phyloP scores from a whole-genome alignment of 1,140 invertebrate genomes.

The Bacillus rossius region DNA sequence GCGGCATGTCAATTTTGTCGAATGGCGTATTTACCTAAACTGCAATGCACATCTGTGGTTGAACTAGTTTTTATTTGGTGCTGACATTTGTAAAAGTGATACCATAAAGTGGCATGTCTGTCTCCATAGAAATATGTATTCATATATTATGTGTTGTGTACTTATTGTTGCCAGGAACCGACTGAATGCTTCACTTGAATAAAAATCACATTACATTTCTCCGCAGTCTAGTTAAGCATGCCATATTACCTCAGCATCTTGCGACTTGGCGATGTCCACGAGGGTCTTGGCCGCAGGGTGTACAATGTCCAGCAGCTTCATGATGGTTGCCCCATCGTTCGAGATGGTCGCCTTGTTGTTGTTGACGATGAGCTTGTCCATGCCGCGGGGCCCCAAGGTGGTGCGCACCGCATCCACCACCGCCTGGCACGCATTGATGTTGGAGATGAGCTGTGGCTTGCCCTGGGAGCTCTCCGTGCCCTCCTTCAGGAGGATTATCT shows the following conservation, averaged over 20 bases:
- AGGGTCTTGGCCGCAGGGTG: slow-evolving; percentile 97
- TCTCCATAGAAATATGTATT: no score
- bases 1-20: no score
- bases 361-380: slow-evolving; percentile 99
- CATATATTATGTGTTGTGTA: no score
- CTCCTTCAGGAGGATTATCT: slow-evolving; percentile 97
- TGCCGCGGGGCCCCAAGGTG: slow-evolving; percentile 95
- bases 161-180: no score
- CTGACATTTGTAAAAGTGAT: no score
- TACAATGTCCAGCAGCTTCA: slow-evolving; percentile 95
- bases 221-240: no score
- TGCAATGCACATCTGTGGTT: no score
- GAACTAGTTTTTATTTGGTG: no score
- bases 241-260: slow-evolving; percentile 95
- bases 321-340: slow-evolving; percentile 98
- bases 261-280: slow-evolving; percentile 98
- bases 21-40: no score
- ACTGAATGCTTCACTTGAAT: no score
- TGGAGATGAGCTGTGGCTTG: slow-evolving; percentile 93
- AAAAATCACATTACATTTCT: no score
- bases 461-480: slow-evolving; percentile 97
- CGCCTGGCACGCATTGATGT: slow-evolving; percentile 98
- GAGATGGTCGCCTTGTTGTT: slow-evolving; percentile 90
- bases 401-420: slow-evolving; percentile 95
- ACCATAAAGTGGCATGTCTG: no score